Base-by-base conservation (phyloP, 1,140 invertebrate species). In the Pogonomyrmex californicus region DNA sequence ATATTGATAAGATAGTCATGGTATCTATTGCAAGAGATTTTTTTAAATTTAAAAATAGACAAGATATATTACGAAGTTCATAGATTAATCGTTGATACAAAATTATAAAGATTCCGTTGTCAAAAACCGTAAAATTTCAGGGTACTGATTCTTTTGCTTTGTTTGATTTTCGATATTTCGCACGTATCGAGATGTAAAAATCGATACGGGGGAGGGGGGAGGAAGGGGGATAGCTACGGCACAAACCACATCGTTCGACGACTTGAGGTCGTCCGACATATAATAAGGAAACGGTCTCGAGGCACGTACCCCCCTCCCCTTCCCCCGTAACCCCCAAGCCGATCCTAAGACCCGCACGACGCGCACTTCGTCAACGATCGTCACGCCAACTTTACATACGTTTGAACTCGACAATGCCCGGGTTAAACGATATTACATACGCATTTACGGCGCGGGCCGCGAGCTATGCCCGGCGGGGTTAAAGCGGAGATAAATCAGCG, bases 361-460 rank as follows among this genome's bases (percentile, higher is more conserved):
- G 63, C 36, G 49, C 78, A 71, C 36, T 65, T 87, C 91, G 91
- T 91, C 88, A 86, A 93, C 91, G 90, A 87, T 89, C 89, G 91
- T 93, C 91, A 93, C 92, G 91, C 85, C 86, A 70, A 86, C 91
- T 93, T 93, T 92, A 91, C 92, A 93, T 93, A 93, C 89, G 91
- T 82, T 93, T 92, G 92, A 91, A 91, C 91, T 63, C 89, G 87
- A 93, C 91, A 92, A 92, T 91, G 87, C 92, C 38, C 89, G 87
- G 92, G 92, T 92, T 92, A 92, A 92, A 92, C 91, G 90, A 91
- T 91, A 92, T 92, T 92, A 91, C 87, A 56, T 88, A 90, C 85
- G 86, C 81, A 86, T 91, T 91, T 79, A 91, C 51, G 30, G 36
- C 86, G 70, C 68, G 44, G 12, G 56, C 54, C 56, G 41, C 17